These are phyloP conservation scores for Sphaerodactylus townsendi DNA, from an alignment of 2,113 vertebrate species.

Conservation along the genomic window DNA sequence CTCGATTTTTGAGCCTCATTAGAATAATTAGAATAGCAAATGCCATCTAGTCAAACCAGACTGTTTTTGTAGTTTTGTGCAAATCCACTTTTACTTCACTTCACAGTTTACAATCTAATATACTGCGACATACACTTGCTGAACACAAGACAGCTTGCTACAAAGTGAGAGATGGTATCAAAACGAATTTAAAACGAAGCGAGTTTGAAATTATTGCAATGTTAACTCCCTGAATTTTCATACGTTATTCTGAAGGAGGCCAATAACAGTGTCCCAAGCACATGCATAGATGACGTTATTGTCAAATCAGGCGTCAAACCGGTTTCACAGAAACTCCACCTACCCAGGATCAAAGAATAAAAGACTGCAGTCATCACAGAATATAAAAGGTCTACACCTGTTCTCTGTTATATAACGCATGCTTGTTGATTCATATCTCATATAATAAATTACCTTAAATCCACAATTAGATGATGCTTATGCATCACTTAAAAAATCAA, in stretches of 20 bases:
- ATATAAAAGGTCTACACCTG: conserved; percentile 55
- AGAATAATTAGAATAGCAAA: not conserved
- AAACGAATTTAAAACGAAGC: not conserved
- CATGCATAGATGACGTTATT: conserved; percentile 43
- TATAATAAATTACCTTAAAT: conserved; percentile 48
- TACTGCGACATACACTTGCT: no score
- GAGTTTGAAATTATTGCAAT: not conserved
- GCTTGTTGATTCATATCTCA: conserved; percentile 55
- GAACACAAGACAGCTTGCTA: no score
- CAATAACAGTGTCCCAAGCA: conserved; percentile 42
- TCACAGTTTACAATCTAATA: no score
- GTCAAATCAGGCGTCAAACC: conserved; percentile 45
- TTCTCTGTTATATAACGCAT: conserved; percentile 35
- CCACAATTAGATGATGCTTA: conserved; percentile 43
- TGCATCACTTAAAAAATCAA: conserved; percentile 44
- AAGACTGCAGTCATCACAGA: conserved; percentile 53
- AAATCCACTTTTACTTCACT: not conserved
- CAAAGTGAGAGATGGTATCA: not conserved
- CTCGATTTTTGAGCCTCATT: no score
- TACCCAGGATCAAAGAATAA: conserved; percentile 55
- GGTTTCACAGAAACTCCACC: conserved; percentile 56
- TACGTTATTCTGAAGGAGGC: conserved; percentile 33
- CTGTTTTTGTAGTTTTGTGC: not conserved
- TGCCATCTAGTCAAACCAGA: not conserved
- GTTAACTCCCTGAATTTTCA: not conserved